phyloP scores from a whole-genome alignment of 1,140 invertebrate species.

The Magallana angulata region DNA sequence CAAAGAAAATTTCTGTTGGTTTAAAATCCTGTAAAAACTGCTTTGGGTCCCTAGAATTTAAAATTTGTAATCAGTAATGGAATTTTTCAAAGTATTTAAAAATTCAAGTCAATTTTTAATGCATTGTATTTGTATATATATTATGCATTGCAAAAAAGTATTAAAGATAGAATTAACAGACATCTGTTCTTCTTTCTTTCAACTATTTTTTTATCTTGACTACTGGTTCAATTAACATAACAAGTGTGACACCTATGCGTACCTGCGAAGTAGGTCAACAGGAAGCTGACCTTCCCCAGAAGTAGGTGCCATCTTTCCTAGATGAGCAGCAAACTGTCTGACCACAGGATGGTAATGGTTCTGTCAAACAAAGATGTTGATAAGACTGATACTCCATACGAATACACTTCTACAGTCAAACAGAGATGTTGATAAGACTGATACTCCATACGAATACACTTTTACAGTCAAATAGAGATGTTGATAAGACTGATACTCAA shows the following conservation, averaged over 20 bases:
- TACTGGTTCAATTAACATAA: no score
- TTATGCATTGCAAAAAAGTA: no score
- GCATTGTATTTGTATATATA: no score
- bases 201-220: no score
- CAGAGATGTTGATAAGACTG: no score
- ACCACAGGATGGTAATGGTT: constrained; percentile 72
- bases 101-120: no score
- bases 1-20: constrained; percentile 16
- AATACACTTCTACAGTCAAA: no score
- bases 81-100: not conserved
- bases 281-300: constrained; percentile 68
- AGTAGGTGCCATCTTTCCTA: constrained; percentile 63
- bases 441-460: not conserved
- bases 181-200: no score
- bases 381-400: not conserved
- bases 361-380: constrained; percentile 52
- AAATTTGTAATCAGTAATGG: not conserved
- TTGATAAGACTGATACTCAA: no score
- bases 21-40: not conserved
- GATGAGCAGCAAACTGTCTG: constrained; percentile 62
- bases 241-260: constrained; percentile 42
- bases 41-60: constrained; percentile 3
- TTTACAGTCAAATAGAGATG: not conserved
- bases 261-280: constrained; percentile 68
- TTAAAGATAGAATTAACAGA: no score